phyloP scores from a whole-genome alignment of 2,113 vertebrate species.

The Aplodontia rufa region DNA sequence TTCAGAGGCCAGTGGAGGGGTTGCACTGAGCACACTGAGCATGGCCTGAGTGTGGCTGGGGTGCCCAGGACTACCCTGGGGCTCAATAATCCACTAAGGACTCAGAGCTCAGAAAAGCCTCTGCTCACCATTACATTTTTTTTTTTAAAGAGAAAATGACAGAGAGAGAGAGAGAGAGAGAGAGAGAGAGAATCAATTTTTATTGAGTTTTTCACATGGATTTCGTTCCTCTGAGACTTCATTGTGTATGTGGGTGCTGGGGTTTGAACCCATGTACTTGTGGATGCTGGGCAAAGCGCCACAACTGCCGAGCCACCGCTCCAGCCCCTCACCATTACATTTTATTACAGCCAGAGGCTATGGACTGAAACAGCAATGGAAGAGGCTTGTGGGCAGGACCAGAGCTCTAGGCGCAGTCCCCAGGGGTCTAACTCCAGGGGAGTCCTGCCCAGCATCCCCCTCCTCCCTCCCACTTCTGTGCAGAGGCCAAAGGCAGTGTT shows the following conservation, averaged over 20 bases:
- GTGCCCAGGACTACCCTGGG: not conserved
- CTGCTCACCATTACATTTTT: too few relatives aligned
- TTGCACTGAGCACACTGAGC: not conserved
- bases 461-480: not conserved
- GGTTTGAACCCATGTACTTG: too few relatives aligned
- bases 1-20: not conserved
- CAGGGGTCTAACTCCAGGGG: too few relatives aligned
- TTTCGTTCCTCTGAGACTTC: too few relatives aligned
- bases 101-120: not conserved
- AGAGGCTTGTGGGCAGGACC: not conserved
- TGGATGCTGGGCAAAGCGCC: too few relatives aligned
- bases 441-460: not conserved
- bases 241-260: too few relatives aligned
- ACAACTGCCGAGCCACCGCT: too few relatives aligned
- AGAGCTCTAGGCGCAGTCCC: not conserved
- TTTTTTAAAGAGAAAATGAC: too few relatives aligned
- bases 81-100: not conserved
- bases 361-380: not conserved
- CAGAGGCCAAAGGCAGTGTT: not conserved
- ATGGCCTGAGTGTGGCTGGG: not conserved
- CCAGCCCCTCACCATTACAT: too few relatives aligned
- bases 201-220: too few relatives aligned
- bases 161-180: too few relatives aligned
- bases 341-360: not conserved
- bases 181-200: too few relatives aligned